Conservation (phyloP, 2,888 invertebrate genomes). For the Drosophila austrosaltans region DNA sequence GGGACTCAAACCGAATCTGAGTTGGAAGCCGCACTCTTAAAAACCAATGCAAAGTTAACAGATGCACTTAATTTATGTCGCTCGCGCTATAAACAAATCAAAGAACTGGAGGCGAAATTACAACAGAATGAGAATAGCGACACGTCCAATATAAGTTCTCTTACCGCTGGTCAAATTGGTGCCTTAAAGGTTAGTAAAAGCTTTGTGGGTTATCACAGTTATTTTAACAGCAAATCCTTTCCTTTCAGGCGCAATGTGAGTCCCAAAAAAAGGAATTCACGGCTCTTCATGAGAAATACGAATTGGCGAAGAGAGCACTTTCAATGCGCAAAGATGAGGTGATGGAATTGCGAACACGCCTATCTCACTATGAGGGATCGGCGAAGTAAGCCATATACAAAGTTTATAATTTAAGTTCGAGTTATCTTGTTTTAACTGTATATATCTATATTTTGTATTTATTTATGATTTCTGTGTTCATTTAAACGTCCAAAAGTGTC, state of each 20-base stretch:
- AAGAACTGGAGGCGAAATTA: conserved; percentile 65
- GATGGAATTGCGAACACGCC: conserved; percentile 18
- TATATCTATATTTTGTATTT: conserved; percentile 5
- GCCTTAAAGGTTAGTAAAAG: conserved; percentile 69
- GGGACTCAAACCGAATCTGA: conserved; percentile 70
- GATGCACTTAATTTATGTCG: conserved; percentile 77
- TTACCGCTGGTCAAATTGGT: conserved; percentile 60
- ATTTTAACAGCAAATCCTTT: not conserved
- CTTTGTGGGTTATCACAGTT: not conserved
- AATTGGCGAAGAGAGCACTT: conserved; percentile 50
- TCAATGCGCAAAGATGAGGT: conserved; percentile 42
- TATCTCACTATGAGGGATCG: conserved; percentile 9
- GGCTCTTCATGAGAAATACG: conserved; percentile 41
- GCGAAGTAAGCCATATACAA: conserved; percentile 25
- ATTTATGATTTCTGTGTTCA: conserved; percentile 6
- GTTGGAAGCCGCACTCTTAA: conserved; percentile 52
- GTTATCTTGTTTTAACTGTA: conserved; percentile 19
- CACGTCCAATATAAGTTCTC: conserved; percentile 46
- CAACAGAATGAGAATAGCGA: conserved; percentile 61
- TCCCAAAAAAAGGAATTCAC: conserved; percentile 38
- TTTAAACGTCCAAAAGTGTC: conserved; percentile 1
- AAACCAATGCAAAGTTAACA: conserved; percentile 68
- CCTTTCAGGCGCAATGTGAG: conserved; percentile 42
- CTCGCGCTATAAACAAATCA: conserved; percentile 67
- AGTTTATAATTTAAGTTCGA: conserved; percentile 7